Conservation (phyloP, 2,888 invertebrate genomes). For the Morinoia aosen region DNA sequence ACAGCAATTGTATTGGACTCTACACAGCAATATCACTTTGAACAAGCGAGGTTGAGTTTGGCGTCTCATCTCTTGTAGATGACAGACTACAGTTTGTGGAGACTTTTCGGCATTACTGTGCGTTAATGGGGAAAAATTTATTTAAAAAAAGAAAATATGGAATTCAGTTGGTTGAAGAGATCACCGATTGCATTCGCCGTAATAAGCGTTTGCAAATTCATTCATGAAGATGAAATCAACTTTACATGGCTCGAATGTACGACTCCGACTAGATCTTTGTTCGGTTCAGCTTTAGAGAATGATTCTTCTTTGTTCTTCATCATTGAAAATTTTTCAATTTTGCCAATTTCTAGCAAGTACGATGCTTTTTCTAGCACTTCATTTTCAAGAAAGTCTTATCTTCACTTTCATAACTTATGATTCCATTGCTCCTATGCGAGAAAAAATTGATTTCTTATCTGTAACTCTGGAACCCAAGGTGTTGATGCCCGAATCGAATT, state of each 20-base stretch:
- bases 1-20: background rate
- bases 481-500: conserved; percentile 3
- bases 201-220: background rate
- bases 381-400: background rate
- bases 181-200: background rate
- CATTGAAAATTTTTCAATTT: background rate
- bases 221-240: background rate
- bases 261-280: background rate
- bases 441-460: conserved; percentile 17
- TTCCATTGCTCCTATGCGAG: background rate
- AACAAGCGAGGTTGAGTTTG: background rate
- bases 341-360: background rate
- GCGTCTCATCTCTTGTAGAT: background rate
- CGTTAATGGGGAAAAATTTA: background rate
- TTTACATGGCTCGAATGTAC: background rate
- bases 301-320: background rate
- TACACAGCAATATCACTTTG: background rate
- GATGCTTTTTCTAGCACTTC: background rate
- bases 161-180: background rate
- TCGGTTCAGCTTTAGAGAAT: background rate
- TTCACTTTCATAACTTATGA: background rate
- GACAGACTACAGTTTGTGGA: background rate
- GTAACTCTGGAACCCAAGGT: background rate
- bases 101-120: background rate
- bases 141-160: background rate